Base-by-base conservation (phyloP, 2,888 invertebrate genomes). In the Orgyia antiqua region DNA sequence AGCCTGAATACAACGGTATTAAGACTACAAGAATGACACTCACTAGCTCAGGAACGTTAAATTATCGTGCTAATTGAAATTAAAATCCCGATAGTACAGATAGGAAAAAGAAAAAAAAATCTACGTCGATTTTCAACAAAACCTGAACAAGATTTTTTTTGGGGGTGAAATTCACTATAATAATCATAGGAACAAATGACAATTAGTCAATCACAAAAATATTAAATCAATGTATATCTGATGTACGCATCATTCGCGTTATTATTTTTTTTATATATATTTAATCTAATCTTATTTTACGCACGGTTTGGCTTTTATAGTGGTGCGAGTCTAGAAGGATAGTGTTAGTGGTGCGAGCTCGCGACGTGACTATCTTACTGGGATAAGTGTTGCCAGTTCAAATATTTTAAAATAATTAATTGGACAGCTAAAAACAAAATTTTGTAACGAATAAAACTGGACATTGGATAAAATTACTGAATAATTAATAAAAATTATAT, bases 181-280 rank as follows among this genome's bases (percentile, higher is more conserved):
- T 67, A 79, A 83, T 74, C 74, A 82, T 84, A 86, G 84, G 84
- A 86, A 86, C 84, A 80, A 74, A 78, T 74, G 75, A 80, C 71
- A 75, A 77, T 76, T 77, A 80, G 78, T 83, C 77, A 80, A 83
- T 84, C 84, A 84, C 82, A 80, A 76, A 71, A 68, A 53, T 51
- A 63, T 20, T 68, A 62, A 69, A 80, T 76, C 69, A 75, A 72
- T 75, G 68, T 75, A 70, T 73, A 78, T 72, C 65, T 68, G 72
- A 70, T 74, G 56, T 67, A 70, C 80, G 79, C 77, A 58, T 64
- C 63, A 76, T 73, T 76, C 57, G 80, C 80, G 83, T 69, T 56
- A 42, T 56, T 59, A 29, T 46, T 48, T 45, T 67, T 33, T 27
- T 43, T 44, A 66, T 60, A 57, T 70, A 71, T 68, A 76, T 53